phyloP scores from a whole-genome alignment of 2,113 vertebrate species.

The Brienomyrus brachyistius region DNA sequence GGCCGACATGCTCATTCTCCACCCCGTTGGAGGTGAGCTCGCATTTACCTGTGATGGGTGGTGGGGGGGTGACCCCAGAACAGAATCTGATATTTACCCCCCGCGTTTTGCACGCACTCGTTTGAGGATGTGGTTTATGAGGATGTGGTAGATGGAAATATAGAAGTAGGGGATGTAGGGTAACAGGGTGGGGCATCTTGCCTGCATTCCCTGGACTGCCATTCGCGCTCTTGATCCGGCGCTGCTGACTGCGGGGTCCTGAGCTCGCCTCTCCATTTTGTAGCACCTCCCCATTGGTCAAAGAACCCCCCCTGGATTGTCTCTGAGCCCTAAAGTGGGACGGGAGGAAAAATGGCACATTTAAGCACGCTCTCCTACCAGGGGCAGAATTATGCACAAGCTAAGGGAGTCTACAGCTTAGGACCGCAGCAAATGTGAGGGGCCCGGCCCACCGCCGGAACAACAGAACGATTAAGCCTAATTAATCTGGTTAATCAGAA shows the following conservation, averaged over 20 bases:
- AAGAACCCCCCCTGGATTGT: constrained; percentile 54
- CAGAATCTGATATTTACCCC: not conserved
- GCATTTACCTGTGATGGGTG: constrained; percentile 59
- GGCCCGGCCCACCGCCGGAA: not conserved
- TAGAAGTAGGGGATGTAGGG: not conserved
- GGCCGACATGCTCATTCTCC: constrained; percentile 49
- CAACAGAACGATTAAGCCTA: not conserved
- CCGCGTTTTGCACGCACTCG: not conserved
- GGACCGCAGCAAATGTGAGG: not conserved
- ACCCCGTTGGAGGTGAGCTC: constrained; percentile 53
- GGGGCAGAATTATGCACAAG: not conserved
- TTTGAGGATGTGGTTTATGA: not conserved
- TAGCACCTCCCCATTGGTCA: constrained; percentile 38
- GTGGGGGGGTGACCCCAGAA: not conserved
- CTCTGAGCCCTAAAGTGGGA: constrained; percentile 58
- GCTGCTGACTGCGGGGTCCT: constrained; percentile 43
- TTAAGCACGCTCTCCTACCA: not conserved
- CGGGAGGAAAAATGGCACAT: not conserved
- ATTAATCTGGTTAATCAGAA: not conserved
- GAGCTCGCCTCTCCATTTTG: constrained; percentile 56
- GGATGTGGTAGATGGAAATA: not conserved
- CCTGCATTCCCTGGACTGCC: constrained; percentile 46
- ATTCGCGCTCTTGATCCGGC: constrained; percentile 49
- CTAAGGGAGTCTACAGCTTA: not conserved
- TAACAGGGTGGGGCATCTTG: constrained; percentile 11